Base-by-base conservation (phyloP, 1,140 invertebrate species). In the Himalopsyche phryganea region DNA sequence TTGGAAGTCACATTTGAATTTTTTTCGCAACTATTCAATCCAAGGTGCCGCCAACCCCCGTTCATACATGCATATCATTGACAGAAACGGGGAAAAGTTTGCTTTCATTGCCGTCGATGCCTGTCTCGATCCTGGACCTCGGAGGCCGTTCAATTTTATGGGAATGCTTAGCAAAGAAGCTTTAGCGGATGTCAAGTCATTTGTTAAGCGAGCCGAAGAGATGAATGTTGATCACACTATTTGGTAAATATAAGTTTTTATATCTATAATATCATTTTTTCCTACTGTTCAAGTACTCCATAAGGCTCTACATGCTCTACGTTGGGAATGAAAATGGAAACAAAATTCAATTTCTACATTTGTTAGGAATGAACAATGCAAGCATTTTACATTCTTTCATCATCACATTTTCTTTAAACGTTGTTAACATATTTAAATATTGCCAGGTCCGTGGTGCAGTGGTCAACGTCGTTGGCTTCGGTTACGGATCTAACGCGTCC, bases 131-230 rank as follows among this genome's bases (percentile, higher is more conserved):
- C 92, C 92, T 18, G 92, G 94, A 6, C 85, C 91, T 7, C 83
- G 85, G 61, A 78, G 93, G 66, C 93, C 94, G 3, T 96, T 95
- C 68, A 96, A 96, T 81, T 96, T 96, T 73, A 86, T 96, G 70
- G 94, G 94, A 15, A 81, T 84, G 35, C 65, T 88, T 32, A 81
- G 82, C 67, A 76, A 82, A 63, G 73, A 76, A 19, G 88, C 86
- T 72, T 77, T 82, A 20, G 60, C 72, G 2, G 66, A 78, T 56
- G 68, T 91, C 17, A 66, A 78, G 51, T 62, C 71, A 15, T 75
- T 87, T 41, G 69, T 79, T 14, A 67, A 80, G 36, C 67, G 80
- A 51, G 77, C 80, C 1, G 63, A 74, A 23, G 49, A 63, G 11
- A 72, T 54, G 14, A 74, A 77, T 52, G 76, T 73, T 19, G 79